These are phyloP conservation scores for Gortyna flavago DNA, from an alignment of 2,888 invertebrate genomes.

Conservation along the genomic window DNA sequence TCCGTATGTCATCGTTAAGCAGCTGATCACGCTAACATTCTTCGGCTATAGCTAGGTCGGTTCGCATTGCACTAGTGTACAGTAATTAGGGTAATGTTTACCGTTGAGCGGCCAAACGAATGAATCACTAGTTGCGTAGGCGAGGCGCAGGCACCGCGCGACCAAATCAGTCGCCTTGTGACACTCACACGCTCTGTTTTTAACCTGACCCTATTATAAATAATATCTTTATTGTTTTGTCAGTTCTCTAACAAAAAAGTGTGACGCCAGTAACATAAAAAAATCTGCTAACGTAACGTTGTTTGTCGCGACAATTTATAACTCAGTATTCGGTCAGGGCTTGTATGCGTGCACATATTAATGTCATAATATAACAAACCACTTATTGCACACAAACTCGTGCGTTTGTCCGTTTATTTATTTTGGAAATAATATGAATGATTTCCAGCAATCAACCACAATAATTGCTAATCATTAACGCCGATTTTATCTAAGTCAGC, in stretches of 20 bases:
- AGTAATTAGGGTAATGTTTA: slow-evolving; percentile 87
- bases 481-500: not conserved
- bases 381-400: no score
- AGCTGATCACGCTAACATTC: slow-evolving; percentile 54
- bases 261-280: slow-evolving; percentile 68
- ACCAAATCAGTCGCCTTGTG: slow-evolving; percentile 83
- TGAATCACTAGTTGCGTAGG: slow-evolving; percentile 87
- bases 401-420: slow-evolving; percentile 4
- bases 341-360: slow-evolving; percentile 25
- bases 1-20: slow-evolving; percentile 52
- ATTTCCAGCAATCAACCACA: not conserved
- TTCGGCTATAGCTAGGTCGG: slow-evolving; percentile 64
- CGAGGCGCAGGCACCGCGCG: slow-evolving; percentile 79
- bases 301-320: slow-evolving; percentile 51
- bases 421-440: slow-evolving; percentile 28
- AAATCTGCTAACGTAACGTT: slow-evolving; percentile 59
- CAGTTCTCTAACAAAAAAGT: slow-evolving; percentile 66
- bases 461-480: not conserved
- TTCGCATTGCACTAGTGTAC: slow-evolving; percentile 74
- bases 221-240: slow-evolving; percentile 70
- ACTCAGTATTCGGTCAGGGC: slow-evolving; percentile 30
- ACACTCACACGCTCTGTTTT: slow-evolving; percentile 77
- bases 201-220: slow-evolving; percentile 78
- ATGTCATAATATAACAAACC: slow-evolving; percentile 25
- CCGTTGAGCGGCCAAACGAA: slow-evolving; percentile 83